A percentile compares a stretch with the other conserved stretches of the same genome.
These are phyloP conservation scores for Montipora sp. DNA, from an alignment of 64 coral and sea anemone genomes.

Conservation along the genomic window DNA sequence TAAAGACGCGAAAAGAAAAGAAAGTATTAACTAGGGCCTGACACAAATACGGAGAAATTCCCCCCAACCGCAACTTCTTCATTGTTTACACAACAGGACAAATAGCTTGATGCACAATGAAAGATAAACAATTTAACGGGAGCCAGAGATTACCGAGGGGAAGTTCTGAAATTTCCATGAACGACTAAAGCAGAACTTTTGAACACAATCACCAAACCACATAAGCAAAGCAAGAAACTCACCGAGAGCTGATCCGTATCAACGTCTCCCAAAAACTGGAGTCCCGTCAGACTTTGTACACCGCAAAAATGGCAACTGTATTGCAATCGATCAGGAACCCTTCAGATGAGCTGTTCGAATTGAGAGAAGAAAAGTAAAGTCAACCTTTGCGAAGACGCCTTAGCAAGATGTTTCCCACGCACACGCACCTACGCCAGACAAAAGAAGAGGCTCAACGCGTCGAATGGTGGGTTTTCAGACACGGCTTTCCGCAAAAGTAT, in stretches of 20 bases:
- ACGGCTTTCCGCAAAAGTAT: not conserved
- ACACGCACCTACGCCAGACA: not conserved
- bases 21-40: too few relatives aligned
- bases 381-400: not conserved
- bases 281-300: not conserved
- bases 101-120: not conserved
- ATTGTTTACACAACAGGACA: not conserved
- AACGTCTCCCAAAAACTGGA: not conserved
- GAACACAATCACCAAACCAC: too few relatives aligned
- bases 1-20: too few relatives aligned
- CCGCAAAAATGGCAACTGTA: too few relatives aligned
- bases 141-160: not conserved
- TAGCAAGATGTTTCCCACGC: not conserved
- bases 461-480: not conserved
- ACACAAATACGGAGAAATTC: not conserved
- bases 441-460: not conserved
- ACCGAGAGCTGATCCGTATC: not conserved
- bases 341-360: not conserved
- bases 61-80: not conserved
- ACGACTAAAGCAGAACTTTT: not conserved
- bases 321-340: not conserved
- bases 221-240: not conserved
- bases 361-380: not conserved
- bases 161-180: too few relatives aligned
- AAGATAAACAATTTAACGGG: not conserved